A percentile compares a stretch with the other conserved stretches of the same genome.
Conservation (phyloP, 1,140 invertebrate species). For the Uloborus diversus region DNA sequence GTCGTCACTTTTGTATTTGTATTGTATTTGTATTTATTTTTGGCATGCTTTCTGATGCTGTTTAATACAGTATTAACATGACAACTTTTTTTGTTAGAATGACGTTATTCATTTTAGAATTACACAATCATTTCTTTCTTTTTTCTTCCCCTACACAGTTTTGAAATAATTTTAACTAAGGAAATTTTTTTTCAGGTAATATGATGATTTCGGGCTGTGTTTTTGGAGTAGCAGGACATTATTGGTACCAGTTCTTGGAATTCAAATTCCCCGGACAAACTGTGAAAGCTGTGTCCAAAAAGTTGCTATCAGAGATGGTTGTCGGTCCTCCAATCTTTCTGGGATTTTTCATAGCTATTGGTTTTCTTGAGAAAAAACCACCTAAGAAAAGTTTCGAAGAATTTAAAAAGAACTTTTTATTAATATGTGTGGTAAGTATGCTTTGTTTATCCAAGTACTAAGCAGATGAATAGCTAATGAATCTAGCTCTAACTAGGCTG, state of each 20-base stretch:
- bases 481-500: too few species aligned
- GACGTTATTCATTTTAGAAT: too few species aligned
- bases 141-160: background rate
- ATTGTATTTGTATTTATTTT: too few species aligned
- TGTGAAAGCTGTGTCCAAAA: conserved; percentile 71
- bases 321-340: conserved; percentile 67
- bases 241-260: conserved; percentile 80
- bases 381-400: conserved; percentile 70
- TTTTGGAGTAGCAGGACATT: conserved; percentile 68
- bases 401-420: conserved; percentile 73
- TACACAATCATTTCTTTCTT: background rate
- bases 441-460: too few species aligned
- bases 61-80: background rate
- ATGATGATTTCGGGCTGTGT: conserved; percentile 56
- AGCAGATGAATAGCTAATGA: too few species aligned
- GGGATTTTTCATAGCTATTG: conserved; percentile 78
- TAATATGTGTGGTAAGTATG: conserved; percentile 71
- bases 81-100: too few species aligned
- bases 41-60: background rate
- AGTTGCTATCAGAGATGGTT: conserved; percentile 64
- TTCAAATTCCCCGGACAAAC: conserved; percentile 73
- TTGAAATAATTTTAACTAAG: background rate
- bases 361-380: conserved; percentile 72
- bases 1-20: too few species aligned
- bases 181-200: conserved; percentile 28